Base-by-base conservation (phyloP, 2,888 invertebrate genomes). In the Anthophora plumipes region DNA sequence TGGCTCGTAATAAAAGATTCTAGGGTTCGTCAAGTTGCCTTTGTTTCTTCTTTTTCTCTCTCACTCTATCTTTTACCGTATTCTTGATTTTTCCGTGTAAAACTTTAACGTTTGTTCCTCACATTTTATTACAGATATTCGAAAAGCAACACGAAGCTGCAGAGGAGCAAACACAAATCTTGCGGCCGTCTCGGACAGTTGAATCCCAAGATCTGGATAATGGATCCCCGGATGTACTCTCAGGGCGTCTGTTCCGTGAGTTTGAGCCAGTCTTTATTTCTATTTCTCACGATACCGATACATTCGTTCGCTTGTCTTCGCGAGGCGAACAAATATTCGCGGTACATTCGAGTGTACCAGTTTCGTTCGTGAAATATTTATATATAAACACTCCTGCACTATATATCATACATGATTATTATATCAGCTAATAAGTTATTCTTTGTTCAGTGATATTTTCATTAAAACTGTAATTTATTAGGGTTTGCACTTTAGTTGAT, bases 151-250 rank as follows among this genome's bases (percentile, higher is more conserved):
- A 31, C 31, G 31, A 4, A 31, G 25, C 14, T 46, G 50, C 60
- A 77, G 77, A 82, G 68, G 69, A 69, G 80, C 88, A 89, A 89
- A 90, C 91, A 92, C 92, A 91, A 92, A 92, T 92, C 92, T 92
- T 89, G 82, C 63, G 84, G 85, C 87, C 89, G 90, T 90, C 88
- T 89, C 91, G 91, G 90, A 87, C 88, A 90, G 91, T 91, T 91
- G 90, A 89, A 88, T 89, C 87, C 88, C 90, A 82, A 89, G 91
- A 90, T 91, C 89, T 89, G 68, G 88, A 90, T 93, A 93, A 93
- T 93, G 93, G 92, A 92, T 91, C 91, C 90, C 92, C 92, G 92
- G 92, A 93, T 92, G 89, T 91, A 90, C 90, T 91, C 87, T 85
- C 84, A 85, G 89, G 86, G 87, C 79, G 89, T 90, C 88, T 88